A percentile compares a stretch with the other conserved stretches of the same genome.
These are phyloP conservation scores for Rhamphomyia laevipes DNA, from an alignment of 2,888 invertebrate genomes.

Conservation along the genomic window DNA sequence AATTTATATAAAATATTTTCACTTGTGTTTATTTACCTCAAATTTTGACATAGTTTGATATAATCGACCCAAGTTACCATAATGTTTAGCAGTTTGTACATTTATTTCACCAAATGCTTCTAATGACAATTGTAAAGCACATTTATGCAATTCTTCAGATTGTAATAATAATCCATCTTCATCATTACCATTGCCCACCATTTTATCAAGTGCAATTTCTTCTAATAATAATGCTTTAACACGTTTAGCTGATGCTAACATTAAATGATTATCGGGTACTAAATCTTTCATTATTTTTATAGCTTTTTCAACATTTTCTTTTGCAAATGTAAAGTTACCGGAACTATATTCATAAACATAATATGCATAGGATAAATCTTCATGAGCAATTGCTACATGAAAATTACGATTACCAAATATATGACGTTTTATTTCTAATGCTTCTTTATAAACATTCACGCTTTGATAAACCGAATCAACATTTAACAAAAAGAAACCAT, in stretches of 20 bases:
- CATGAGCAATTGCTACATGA: conserved; percentile 79
- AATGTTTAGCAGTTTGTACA: conserved; percentile 92
- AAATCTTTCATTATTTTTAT: conserved; percentile 70
- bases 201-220: conserved; percentile 81
- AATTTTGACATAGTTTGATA: conserved; percentile 89
- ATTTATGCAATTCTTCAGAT: conserved; percentile 74
- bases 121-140: conserved; percentile 66
- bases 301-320: conserved; percentile 72
- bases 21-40: conserved; percentile 41
- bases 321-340: conserved; percentile 70
- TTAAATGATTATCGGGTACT: conserved; percentile 69
- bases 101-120: conserved; percentile 84
- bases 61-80: conserved; percentile 85
- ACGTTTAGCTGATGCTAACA: conserved; percentile 78
- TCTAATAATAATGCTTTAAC: conserved; percentile 88
- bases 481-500: conserved; percentile 83
- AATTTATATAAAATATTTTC: neutral
- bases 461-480: conserved; percentile 75
- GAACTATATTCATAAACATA: conserved; percentile 88
- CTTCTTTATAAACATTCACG: conserved; percentile 72
- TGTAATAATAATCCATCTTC: conserved; percentile 51
- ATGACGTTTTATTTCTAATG: conserved; percentile 57
- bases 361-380: conserved; percentile 85
- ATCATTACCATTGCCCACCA: conserved; percentile 40
- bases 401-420: conserved; percentile 78